Evolutionary conservation across 2,888 invertebrate genomes (phyloP), one percentile per base, ranked within the genome.

Genomic region (Aphrophora alni): DNA sequence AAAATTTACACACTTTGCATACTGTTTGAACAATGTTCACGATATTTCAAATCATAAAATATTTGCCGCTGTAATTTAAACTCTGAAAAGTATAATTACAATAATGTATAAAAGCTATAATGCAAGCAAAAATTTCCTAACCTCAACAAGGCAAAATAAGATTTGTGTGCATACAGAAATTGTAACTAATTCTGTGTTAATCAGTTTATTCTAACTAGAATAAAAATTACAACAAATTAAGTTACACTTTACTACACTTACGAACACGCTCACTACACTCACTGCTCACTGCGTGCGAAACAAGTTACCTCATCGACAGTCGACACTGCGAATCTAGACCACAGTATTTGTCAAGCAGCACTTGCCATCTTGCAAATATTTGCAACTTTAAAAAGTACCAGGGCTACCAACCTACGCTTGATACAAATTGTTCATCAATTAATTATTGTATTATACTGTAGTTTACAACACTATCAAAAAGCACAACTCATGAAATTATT

Each of bases 1-100:
- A 44, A 69, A 81, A 21, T 76, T 44, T 75, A 24, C 75, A 24
- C 25, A 7, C 59, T 59, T 59, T 59, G 59, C 59, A 59, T 59
- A 12, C 21, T n/a, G 21, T 21, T 59, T 59, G 14, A 21, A 59
- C 59, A 59, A 59, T 59, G 21, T 4, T 59, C 59, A 21, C n/a
- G 59, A 59, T 59, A 21, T 59, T 59, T 59, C 59, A 59, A 59
- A 59, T 59, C 21, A 2, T 21, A 7, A 44, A 59, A 59, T 59
- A 21, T n/a, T 59, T 59, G 59, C 59, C 59, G 59, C 59, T 59
- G 21, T 44, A 10, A 5, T 59, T 59, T 59, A 21, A 59, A 59
- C 59, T 59, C 5, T 14, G 59, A 21, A 3, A 2, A 21, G 2
- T 59, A 59, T 14, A 10, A 14, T 59, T 21, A 59, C 21, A 44